Percentiles rank a stretch among this genome's conserved stretches.
Conservation (phyloP, 2,113 vertebrate species). For the Steatornis caripensis region DNA sequence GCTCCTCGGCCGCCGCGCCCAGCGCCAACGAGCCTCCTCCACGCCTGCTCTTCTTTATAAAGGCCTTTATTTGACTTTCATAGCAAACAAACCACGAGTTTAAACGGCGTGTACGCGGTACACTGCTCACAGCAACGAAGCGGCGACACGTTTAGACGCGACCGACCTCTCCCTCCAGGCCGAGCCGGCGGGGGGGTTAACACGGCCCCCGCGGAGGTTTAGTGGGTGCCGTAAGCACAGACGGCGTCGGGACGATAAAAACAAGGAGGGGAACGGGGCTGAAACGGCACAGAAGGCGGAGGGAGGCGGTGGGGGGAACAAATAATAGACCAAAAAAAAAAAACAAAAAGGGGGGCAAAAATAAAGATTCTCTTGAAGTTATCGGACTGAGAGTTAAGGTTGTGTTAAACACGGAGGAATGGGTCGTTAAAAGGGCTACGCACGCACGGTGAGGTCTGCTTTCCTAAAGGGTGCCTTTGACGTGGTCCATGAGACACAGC, state of each 20-base stretch:
- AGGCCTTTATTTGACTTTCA: slow-evolving; percentile 31
- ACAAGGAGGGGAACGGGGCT: background rate
- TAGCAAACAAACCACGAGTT: background rate
- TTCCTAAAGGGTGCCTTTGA: background rate
- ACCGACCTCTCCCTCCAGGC: too few species aligned
- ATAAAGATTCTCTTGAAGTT: background rate
- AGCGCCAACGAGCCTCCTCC: background rate
- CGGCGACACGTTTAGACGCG: background rate
- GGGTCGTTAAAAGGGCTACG: background rate
- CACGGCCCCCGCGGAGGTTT: too few species aligned
- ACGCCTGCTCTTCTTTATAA: background rate
- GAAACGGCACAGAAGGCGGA: background rate
- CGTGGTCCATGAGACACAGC: background rate
- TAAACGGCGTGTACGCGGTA: background rate
- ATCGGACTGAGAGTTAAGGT: background rate
- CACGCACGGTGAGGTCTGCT: background rate
- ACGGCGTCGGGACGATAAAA: background rate
- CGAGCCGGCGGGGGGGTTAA: too few species aligned
- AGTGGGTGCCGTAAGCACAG: background rate
- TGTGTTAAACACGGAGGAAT: background rate
- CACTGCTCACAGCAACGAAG: background rate
- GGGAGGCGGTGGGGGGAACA: too few species aligned
- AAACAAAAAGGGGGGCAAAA: background rate
- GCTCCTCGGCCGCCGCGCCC: too few species aligned
- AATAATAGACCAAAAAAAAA: too few species aligned